Conservation (phyloP, 2,888 invertebrate species). For the Argyresthia albistria region DNA sequence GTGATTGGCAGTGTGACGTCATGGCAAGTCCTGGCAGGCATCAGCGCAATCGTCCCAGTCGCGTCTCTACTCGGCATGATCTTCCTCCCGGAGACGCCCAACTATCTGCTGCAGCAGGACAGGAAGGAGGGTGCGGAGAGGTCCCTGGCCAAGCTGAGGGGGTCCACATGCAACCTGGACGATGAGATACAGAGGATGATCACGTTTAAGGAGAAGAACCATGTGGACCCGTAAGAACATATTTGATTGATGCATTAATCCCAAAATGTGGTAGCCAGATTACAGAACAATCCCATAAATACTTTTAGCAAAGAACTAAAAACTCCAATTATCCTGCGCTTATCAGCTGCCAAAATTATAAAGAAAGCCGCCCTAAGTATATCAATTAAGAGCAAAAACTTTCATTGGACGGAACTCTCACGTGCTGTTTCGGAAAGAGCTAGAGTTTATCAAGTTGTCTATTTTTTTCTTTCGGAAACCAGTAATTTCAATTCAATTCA, state of each 20-base stretch:
- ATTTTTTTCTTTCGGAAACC: no score
- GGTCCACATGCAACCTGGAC: constrained; percentile 74
- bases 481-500: no score
- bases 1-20: constrained; percentile 71
- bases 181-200: constrained; percentile 75
- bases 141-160: constrained; percentile 72
- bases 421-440: no score
- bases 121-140: constrained; percentile 72
- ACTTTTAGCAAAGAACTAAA: no score
- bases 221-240: constrained; percentile 64
- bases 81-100: constrained; percentile 80
- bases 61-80: constrained; percentile 73
- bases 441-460: no score
- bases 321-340: no score
- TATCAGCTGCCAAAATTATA: no score
- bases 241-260: not conserved
- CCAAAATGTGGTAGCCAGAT: not conserved
- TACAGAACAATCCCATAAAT: no score
- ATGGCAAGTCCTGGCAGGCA: constrained; percentile 76
- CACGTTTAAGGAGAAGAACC: constrained; percentile 75
- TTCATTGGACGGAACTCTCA: no score
- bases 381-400: no score
- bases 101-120: constrained; percentile 76
- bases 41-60: constrained; percentile 75
- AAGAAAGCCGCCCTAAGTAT: no score